A percentile compares a stretch with the other conserved stretches of the same genome.
These are phyloP conservation scores for Bagarius yarrelli DNA, from an alignment of 2,113 vertebrate genomes.

Conservation along the genomic window DNA sequence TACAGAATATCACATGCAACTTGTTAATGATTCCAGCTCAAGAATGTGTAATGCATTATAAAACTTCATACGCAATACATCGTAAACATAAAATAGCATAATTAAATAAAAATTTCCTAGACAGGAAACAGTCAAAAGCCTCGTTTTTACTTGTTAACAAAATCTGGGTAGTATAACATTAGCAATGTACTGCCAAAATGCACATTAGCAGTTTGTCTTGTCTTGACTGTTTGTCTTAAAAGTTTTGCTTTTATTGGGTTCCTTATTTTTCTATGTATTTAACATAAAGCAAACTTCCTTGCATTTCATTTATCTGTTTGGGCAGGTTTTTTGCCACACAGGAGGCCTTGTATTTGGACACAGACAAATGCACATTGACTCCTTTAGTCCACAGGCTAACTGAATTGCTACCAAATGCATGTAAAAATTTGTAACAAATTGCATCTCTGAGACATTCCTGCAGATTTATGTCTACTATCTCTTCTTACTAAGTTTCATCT, in stretches of 20 bases:
- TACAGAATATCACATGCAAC: neutral
- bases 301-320: constrained; percentile 17
- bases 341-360: constrained; percentile 37
- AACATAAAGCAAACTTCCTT: constrained; percentile 4
- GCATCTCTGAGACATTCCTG: constrained; percentile 25
- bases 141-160: neutral
- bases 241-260: constrained; percentile 7
- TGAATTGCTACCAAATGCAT: constrained; percentile 40
- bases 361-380: constrained; percentile 41
- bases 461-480: constrained; percentile 15
- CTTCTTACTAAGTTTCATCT: constrained; percentile 11
- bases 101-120: neutral
- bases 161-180: too few species aligned
- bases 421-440: constrained; percentile 40
- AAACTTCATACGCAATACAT: neutral
- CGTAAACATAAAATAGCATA: neutral
- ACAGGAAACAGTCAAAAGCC: neutral
- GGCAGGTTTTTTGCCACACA: constrained; percentile 13
- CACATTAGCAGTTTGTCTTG: neutral
- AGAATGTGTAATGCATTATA: neutral
- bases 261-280: neutral
- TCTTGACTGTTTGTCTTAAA: neutral
- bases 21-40: neutral
- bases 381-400: constrained; percentile 37
- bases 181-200: neutral